phyloP scores from a whole-genome alignment of 2,113 vertebrate genomes.

The Pitta sordida region DNA sequence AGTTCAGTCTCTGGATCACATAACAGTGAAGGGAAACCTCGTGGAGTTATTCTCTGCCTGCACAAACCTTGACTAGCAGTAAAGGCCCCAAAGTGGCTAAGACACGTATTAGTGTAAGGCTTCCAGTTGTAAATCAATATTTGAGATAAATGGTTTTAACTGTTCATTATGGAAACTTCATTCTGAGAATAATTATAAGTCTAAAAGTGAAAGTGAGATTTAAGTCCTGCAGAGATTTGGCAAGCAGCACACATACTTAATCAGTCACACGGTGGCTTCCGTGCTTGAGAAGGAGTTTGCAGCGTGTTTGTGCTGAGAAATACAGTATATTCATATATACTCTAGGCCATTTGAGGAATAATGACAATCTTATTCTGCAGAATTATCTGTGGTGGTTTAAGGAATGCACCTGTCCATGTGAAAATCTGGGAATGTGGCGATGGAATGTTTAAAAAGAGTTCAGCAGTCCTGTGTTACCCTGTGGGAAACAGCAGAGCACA shows the following conservation, averaged over 20 bases:
- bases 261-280: slow-evolving; percentile 19
- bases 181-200: slow-evolving; percentile 60
- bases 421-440: not conserved
- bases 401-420: not conserved
- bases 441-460: not conserved
- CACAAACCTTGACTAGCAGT: slow-evolving; percentile 25
- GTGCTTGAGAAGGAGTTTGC: slow-evolving; percentile 16
- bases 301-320: slow-evolving; percentile 44
- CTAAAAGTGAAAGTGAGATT: slow-evolving; percentile 66
- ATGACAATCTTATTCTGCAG: not conserved
- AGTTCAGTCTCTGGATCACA: not conserved
- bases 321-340: slow-evolving; percentile 14
- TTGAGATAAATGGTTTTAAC: slow-evolving; percentile 61
- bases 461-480: not conserved
- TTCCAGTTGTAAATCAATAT: slow-evolving; percentile 66
- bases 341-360: not conserved
- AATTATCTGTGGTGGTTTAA: not conserved
- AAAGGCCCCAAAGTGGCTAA: slow-evolving; percentile 37
- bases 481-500: not conserved
- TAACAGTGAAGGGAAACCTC: not conserved
- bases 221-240: slow-evolving; percentile 62
- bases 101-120: slow-evolving; percentile 32
- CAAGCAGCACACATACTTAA: slow-evolving; percentile 49
- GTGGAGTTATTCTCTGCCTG: not conserved
- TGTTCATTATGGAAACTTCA: slow-evolving; percentile 63